Percentiles rank a stretch among this genome's conserved stretches.
These are phyloP conservation scores for Bos taurus DNA, from an alignment of 2,113 vertebrate genomes.

Conservation along the genomic window DNA sequence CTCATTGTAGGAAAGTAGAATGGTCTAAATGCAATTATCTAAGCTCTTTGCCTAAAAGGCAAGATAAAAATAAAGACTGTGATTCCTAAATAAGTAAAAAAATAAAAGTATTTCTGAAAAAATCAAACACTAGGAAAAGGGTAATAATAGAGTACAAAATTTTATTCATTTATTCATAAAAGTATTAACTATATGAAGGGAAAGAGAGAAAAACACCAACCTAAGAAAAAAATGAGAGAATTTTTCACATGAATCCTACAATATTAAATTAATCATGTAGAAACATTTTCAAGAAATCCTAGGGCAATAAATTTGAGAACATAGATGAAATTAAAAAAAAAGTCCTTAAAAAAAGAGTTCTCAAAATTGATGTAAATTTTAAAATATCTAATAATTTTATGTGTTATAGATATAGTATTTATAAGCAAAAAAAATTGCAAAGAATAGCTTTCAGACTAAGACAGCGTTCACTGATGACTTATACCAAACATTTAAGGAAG, in stretches of 20 bases:
- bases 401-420: neutral
- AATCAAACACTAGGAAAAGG: neutral
- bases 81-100: neutral
- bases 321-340: neutral
- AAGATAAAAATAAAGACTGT: neutral
- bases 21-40: neutral
- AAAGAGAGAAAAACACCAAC: neutral
- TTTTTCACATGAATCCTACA: neutral
- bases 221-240: neutral
- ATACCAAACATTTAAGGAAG: too few relatives aligned
- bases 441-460: neutral
- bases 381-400: neutral
- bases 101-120: neutral
- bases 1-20: neutral
- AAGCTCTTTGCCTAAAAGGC: neutral
- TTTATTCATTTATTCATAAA: neutral
- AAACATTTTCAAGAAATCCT: neutral
- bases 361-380: neutral
- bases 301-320: neutral
- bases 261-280: neutral
- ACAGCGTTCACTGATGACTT: neutral
- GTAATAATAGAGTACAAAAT: neutral
- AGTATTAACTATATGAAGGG: neutral
- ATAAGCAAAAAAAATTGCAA: neutral
- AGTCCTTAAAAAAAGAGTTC: neutral